Evolutionary conservation across 2,797 vertebrate genomes (phyloP), one percentile per base, ranked within the genome.

Genomic region (Diplodus sargus): DNA sequence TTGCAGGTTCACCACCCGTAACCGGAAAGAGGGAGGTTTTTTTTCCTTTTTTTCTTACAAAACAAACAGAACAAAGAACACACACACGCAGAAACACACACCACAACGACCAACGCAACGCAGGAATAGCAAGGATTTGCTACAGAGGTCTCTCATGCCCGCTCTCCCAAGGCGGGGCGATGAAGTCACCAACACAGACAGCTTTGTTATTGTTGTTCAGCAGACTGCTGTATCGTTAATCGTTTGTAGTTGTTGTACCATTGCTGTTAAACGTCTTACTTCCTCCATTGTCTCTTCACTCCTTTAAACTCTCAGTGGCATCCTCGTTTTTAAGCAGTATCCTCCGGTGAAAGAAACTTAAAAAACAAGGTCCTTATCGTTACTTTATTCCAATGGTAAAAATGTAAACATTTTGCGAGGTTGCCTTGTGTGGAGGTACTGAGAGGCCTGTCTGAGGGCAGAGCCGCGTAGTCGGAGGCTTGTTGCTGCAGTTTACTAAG

Each of bases 401-500:
- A 98, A 98, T 98, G 98, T 99, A 99, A 99, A 99, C 98, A 99
- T 97, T 89, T 91, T 94, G 95, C 95, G 95, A 97, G 97, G 97
- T 97, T 94, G 97, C 96, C 97, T 97, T 97, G 96, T 89, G 93
- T 96, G 97, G 97, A 98, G 97, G 96, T 97, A 96, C 97, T 94
- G 94, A 96, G 96, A 83, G 85, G 85, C 87, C 87, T 48, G 69
- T 88, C 76, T 82, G 70, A 84, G 86, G 71, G 86, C 85, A 79
- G 85, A 81, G 83, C 80, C 52, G 5, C 61, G 77, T 94, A 54
- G 77, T 83, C 18, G 74, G 82, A 87, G 84, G 84, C 89, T 72
- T 63, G 82, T 67, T 82, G 89, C 87, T 90, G 83, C 78, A 78
- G 85, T 87, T 81, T 82, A 78, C 85, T 91, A 92, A 91, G 89